These are phyloP conservation scores for Eledona agricola DNA, from an alignment of 2,888 invertebrate species.

Conservation along the genomic window DNA sequence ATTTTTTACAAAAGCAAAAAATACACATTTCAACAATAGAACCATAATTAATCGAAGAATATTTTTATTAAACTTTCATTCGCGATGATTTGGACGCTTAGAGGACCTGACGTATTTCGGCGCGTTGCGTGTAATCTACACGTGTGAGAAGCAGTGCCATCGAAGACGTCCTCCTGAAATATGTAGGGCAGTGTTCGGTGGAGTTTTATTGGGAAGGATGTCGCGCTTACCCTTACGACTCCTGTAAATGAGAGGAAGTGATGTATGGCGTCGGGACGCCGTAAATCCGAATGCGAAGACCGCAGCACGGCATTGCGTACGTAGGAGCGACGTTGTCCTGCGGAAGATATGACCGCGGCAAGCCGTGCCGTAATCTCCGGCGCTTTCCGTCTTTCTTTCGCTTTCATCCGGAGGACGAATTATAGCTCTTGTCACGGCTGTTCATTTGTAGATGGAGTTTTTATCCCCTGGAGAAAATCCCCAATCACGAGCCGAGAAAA, in stretches of 20 bases:
- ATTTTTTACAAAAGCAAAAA: no score
- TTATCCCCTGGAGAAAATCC: conserved; percentile 71
- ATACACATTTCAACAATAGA: no score
- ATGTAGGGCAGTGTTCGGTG: conserved; percentile 37
- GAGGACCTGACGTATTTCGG: no score
- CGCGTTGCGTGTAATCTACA: no score
- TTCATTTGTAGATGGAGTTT: conserved; percentile 78
- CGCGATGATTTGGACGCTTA: no score
- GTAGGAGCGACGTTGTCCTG: conserved; percentile 39
- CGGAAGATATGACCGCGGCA: conserved; percentile 47
- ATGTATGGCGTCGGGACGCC: conserved; percentile 50
- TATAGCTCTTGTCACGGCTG: conserved; percentile 76
- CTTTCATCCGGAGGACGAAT: conserved; percentile 66
- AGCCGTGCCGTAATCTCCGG: conserved; percentile 53
- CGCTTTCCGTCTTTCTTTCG: conserved; percentile 57
- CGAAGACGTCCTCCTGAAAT: conserved; percentile 7
- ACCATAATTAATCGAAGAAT: no score
- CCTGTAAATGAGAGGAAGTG: conserved; percentile 55
- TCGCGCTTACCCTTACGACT: conserved; percentile 52
- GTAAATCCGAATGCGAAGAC: conserved; percentile 48
- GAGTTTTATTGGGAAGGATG: conserved; percentile 55
- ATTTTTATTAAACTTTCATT: no score
- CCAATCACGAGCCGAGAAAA: conserved; percentile 76
- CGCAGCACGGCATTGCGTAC: conserved; percentile 17
- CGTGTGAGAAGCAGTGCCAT: not conserved